A percentile compares a stretch with the other conserved stretches of the same genome.
These are phyloP conservation scores for Amphipyra berbera DNA, from an alignment of 2,888 invertebrate genomes.

Conservation along the genomic window DNA sequence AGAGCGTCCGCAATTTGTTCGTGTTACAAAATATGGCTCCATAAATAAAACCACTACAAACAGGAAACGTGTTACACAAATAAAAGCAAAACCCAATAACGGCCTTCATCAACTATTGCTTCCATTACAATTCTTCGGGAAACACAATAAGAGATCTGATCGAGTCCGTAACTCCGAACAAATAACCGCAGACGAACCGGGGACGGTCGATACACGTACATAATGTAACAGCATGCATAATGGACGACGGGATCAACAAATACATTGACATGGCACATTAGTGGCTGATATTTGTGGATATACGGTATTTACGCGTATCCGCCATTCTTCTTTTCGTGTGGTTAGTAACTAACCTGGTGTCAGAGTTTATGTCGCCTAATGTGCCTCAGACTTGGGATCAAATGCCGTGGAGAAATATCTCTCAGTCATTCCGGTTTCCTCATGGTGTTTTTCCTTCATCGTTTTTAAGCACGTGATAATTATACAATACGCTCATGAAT, in stretches of 20 bases:
- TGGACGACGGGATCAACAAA: slow-evolving; percentile 64
- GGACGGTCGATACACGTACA: slow-evolving; percentile 67
- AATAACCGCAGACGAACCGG: slow-evolving; percentile 21
- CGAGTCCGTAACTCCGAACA: slow-evolving; percentile 21
- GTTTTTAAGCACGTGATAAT: too few relatives aligned
- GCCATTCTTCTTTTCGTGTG: neutral
- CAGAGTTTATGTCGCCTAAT: too few relatives aligned
- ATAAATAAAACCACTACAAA: neutral
- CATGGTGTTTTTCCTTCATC: too few relatives aligned
- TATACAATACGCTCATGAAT: too few relatives aligned
- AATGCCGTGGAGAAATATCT: too few relatives aligned
- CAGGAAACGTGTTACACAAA: slow-evolving; percentile 3
- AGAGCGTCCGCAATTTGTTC: too few relatives aligned
- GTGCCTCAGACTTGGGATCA: too few relatives aligned
- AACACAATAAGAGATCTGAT: slow-evolving; percentile 35
- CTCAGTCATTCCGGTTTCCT: too few relatives aligned
- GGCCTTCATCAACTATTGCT: slow-evolving; percentile 8
- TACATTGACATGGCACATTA: slow-evolving; percentile 57
- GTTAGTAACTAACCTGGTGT: too few relatives aligned
- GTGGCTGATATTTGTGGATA: slow-evolving; percentile 35
- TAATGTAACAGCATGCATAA: slow-evolving; percentile 75
- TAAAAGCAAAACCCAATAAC: slow-evolving; percentile 14
- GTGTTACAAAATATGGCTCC: too few relatives aligned
- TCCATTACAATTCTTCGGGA: slow-evolving; percentile 31
- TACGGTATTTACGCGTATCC: slow-evolving; percentile 2